These are phyloP conservation scores for Eulacestoma nigropectus DNA, from an alignment of 2,113 vertebrate genomes.

Conservation along the genomic window DNA sequence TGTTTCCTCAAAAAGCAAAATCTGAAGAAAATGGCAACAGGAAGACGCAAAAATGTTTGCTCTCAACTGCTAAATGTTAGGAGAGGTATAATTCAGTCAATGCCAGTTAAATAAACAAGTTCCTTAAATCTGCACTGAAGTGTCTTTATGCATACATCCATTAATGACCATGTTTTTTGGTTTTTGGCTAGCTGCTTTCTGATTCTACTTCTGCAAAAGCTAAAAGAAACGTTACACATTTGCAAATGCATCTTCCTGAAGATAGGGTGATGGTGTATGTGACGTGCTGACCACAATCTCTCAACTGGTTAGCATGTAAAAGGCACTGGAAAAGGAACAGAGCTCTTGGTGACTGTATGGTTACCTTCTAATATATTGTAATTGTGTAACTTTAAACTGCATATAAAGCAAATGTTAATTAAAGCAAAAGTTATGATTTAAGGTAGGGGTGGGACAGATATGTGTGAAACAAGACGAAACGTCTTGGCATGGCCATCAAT, in stretches of 20 bases:
- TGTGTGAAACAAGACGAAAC: background rate
- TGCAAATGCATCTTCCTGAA: constrained; percentile 64
- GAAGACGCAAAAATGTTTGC: background rate
- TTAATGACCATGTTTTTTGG: background rate
- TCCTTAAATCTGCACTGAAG: background rate
- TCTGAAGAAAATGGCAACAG: background rate
- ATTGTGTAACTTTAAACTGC: background rate
- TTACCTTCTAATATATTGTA: background rate
- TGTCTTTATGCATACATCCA: background rate
- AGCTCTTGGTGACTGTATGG: background rate
- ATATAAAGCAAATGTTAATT: background rate
- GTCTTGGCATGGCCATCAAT: background rate
- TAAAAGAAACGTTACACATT: constrained; percentile 50
- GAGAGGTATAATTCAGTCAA: background rate
- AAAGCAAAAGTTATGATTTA: background rate
- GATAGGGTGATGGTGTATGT: constrained; percentile 23
- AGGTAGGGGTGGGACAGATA: background rate
- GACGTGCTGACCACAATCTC: constrained; percentile 30
- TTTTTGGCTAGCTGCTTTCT: constrained; percentile 45
- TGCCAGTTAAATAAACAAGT: background rate
- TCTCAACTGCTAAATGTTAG: background rate
- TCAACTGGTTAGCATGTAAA: constrained; percentile 1
- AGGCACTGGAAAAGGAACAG: background rate
- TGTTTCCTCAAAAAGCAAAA: background rate
- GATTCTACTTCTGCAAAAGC: constrained; percentile 63